Percentiles rank a stretch among this genome's conserved stretches.
Evolutionary conservation across 2,888 invertebrate genomes (phyloP).

Genomic region (Lissocephala sabroskyi): DNA sequence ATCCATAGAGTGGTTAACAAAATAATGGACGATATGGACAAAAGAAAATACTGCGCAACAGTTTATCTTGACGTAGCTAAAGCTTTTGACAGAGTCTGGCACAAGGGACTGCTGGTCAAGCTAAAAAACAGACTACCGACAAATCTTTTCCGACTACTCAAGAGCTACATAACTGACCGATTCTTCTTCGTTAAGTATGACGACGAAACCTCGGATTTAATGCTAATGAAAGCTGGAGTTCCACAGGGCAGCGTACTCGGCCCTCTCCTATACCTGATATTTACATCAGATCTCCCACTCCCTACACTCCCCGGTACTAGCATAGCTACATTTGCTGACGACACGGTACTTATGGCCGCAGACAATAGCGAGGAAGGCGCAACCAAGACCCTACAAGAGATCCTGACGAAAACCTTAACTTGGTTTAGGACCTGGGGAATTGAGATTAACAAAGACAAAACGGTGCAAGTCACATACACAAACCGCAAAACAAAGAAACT

Average conservation of each 20-base stretch:
- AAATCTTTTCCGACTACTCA: not conserved
- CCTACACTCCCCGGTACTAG: not conserved
- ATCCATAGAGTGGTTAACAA: not conserved
- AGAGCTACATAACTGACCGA: not conserved
- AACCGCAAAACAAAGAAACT: too few species aligned
- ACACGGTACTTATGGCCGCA: not conserved
- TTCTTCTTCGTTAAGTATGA: too few species aligned
- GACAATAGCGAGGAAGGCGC: not conserved
- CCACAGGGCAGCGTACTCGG: not conserved
- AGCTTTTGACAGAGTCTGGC: not conserved
- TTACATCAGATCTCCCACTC: too few species aligned
- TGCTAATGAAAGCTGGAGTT: not conserved
- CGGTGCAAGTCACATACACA: too few species aligned
- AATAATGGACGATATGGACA: not conserved
- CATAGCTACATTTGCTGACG: slow-evolving; percentile 1
- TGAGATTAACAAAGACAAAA: too few species aligned
- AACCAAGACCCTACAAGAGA: not conserved
- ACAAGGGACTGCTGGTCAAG: not conserved
- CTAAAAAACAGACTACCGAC: not conserved
- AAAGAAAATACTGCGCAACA: not conserved
- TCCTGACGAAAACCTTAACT: too few species aligned
- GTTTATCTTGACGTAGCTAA: not conserved
- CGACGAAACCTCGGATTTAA: too few species aligned
- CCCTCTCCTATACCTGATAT: not conserved
- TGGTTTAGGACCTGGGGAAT: too few species aligned